phyloP scores from a whole-genome alignment of 2,113 vertebrate species.

The Apodemus sylvaticus region DNA sequence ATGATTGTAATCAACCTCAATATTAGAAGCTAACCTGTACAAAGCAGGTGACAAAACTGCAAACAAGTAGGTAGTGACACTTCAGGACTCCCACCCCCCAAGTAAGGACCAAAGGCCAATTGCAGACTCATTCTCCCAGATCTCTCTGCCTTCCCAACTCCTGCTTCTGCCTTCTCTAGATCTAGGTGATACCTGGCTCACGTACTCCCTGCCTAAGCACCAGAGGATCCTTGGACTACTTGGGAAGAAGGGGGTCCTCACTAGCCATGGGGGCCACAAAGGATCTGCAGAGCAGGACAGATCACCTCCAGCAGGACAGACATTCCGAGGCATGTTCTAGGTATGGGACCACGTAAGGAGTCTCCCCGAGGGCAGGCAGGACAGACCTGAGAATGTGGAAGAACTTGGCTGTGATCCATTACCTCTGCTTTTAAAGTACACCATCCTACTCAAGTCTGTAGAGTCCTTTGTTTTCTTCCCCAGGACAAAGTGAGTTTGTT shows the following conservation, averaged over 20 bases:
- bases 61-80: not conserved
- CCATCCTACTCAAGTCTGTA: constrained; percentile 81
- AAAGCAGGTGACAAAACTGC: not conserved
- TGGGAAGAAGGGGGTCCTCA: not conserved
- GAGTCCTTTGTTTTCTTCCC: constrained; percentile 83
- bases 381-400: constrained; percentile 51
- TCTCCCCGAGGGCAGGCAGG: not conserved
- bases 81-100: not conserved
- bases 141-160: not conserved
- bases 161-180: not conserved
- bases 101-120: not conserved
- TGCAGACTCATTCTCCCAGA: not conserved
- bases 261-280: not conserved
- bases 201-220: not conserved
- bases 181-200: not conserved
- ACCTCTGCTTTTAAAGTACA: constrained; percentile 82
- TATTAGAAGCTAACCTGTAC: not conserved
- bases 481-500: constrained; percentile 58
- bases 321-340: not conserved
- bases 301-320: not conserved
- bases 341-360: not conserved
- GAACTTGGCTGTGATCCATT: constrained; percentile 82
- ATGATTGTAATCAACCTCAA: not conserved
- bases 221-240: not conserved
- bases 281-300: not conserved